phyloP scores from a whole-genome alignment of 2,113 vertebrate species.

The Tragelaphus buxtoni region DNA sequence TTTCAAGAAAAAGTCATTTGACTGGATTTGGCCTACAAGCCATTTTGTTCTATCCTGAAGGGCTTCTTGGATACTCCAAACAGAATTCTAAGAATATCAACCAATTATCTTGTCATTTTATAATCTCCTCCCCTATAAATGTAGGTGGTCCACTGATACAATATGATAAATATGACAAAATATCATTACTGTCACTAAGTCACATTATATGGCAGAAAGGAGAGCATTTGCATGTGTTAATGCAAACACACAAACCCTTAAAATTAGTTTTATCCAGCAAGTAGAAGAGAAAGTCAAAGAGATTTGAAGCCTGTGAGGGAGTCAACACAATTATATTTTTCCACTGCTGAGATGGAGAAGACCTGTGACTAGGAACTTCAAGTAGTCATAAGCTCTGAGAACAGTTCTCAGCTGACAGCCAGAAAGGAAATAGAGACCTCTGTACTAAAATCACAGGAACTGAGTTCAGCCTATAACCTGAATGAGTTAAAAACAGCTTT shows the following conservation, averaged over 20 bases:
- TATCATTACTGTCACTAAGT: neutral
- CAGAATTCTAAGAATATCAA: neutral
- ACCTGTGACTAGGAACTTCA: neutral
- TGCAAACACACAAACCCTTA: neutral
- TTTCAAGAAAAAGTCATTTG: neutral
- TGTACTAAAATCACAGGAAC: neutral
- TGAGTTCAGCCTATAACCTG: neutral
- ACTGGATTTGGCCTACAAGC: neutral
- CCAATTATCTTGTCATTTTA: neutral
- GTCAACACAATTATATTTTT: neutral
- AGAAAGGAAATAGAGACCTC: neutral
- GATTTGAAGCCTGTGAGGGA: neutral
- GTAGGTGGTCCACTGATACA: accelerated
- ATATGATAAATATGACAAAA: neutral
- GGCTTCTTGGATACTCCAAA: neutral
- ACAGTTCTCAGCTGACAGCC: neutral
- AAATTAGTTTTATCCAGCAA: neutral
- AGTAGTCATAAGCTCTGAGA: neutral
- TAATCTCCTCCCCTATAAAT: neutral
- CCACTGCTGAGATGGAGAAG: neutral
- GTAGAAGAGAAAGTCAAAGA: neutral
- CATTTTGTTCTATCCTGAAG: neutral
- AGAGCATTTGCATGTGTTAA: neutral
- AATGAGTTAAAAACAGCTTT: neutral
- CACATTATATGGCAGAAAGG: neutral